A percentile compares a stretch with the other conserved stretches of the same genome.
These are phyloP conservation scores for Aporophyla nigra DNA, from an alignment of 2,888 invertebrate genomes.

Conservation along the genomic window DNA sequence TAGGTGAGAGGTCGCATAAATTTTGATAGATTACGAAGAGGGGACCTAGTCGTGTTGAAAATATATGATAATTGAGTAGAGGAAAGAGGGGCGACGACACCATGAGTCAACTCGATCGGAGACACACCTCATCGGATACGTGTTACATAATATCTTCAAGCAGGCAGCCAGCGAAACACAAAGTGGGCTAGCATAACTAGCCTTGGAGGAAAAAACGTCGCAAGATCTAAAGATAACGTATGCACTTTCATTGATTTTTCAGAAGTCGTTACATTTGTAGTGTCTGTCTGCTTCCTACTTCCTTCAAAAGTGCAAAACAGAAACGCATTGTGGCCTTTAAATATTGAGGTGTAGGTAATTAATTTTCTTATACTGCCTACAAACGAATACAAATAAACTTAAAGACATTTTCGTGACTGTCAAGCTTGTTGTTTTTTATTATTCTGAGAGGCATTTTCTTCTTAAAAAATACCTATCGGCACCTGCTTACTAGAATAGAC, in stretches of 20 bases:
- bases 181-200: neutral
- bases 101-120: neutral
- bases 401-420: neutral
- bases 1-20: constrained; percentile 50
- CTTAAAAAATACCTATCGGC: neutral
- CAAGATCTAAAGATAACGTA: too few species aligned
- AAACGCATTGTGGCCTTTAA: neutral
- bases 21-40: constrained; percentile 13
- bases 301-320: neutral
- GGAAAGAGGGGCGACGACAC: neutral
- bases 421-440: neutral
- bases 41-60: constrained; percentile 51
- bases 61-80: constrained; percentile 43
- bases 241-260: neutral
- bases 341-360: neutral
- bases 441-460: neutral
- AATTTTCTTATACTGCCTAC: neutral
- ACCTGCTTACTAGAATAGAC: neutral
- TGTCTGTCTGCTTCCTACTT: neutral
- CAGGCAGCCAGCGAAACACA: neutral
- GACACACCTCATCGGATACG: neutral
- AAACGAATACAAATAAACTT: neutral
- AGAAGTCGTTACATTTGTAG: neutral
- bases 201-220: neutral
- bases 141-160: neutral